These are phyloP conservation scores for Spodoptera litura DNA, from an alignment of 1,140 invertebrate genomes.

Conservation along the genomic window DNA sequence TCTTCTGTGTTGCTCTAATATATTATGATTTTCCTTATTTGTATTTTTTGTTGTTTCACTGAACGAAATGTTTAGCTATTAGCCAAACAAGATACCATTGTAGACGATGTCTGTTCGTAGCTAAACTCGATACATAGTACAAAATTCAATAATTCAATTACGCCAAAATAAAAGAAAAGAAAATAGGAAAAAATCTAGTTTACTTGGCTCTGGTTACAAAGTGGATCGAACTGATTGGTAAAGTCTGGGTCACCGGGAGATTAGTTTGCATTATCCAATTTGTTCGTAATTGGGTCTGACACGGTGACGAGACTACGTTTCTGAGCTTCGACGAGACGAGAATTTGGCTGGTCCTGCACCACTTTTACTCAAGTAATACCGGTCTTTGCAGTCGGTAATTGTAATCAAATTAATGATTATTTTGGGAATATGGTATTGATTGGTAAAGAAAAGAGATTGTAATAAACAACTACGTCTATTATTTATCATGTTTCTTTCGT, in stretches of 20 bases:
- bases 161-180: not conserved
- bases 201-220: constrained; percentile 31
- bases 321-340: constrained; percentile 4
- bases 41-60: no score
- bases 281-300: constrained; percentile 39
- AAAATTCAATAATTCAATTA: constrained; percentile 29
- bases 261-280: constrained; percentile 45
- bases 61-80: not conserved
- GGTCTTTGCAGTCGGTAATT: not conserved
- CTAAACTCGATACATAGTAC: not conserved
- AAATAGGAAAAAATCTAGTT: constrained; percentile 30
- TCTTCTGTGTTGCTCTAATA: no score
- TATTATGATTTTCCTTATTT: no score
- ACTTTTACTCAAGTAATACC: not conserved
- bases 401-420: not conserved
- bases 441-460: no score
- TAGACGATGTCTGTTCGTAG: not conserved
- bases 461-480: no score
- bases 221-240: constrained; percentile 31
- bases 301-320: constrained; percentile 21
- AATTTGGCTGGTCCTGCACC: not conserved
- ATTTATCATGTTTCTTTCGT: no score
- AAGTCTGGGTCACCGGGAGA: constrained; percentile 35
- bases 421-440: no score
- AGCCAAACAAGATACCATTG: not conserved